phyloP scores from a whole-genome alignment of 2,888 invertebrate genomes.

The Congeria kusceri region DNA sequence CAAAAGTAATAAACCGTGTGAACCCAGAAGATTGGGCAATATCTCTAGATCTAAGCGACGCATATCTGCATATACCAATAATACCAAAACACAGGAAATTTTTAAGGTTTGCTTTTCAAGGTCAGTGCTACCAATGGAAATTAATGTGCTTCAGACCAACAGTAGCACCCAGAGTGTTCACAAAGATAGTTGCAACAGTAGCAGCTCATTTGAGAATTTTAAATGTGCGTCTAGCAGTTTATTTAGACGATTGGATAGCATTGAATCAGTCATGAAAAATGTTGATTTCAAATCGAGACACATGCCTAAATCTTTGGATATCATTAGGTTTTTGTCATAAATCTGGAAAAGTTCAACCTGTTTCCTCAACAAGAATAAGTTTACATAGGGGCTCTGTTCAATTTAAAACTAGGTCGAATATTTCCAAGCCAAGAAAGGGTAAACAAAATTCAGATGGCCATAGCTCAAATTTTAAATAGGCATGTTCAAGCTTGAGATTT shows the following conservation, averaged over 20 bases:
- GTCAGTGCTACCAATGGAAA: too few relatives aligned
- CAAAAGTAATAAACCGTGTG: too few relatives aligned
- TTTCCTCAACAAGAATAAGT: background rate
- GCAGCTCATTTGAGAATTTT: background rate
- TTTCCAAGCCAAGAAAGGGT: slow-evolving; percentile 20
- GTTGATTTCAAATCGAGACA: slow-evolving; percentile 1
- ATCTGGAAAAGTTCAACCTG: slow-evolving; percentile 13
- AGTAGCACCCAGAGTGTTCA: slow-evolving; percentile 13
- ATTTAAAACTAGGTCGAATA: slow-evolving; percentile 3
- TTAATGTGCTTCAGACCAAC: background rate
- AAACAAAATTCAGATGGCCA: slow-evolving; percentile 1
- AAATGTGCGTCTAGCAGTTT: slow-evolving; percentile 23
- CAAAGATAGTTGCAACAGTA: slow-evolving; percentile 2
- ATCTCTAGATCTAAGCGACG: slow-evolving; percentile 6
- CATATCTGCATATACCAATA: slow-evolving; percentile 15
- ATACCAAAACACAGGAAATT: background rate
- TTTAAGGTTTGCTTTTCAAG: background rate
- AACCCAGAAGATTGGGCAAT: too few relatives aligned
- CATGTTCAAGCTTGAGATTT: slow-evolving; percentile 21
- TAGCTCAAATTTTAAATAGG: background rate
- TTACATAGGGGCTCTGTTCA: slow-evolving; percentile 26
- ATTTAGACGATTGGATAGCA: slow-evolving; percentile 32
- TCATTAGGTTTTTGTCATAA: slow-evolving; percentile 24
- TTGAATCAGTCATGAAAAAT: slow-evolving; percentile 6
- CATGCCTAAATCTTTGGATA: slow-evolving; percentile 9